Evolutionary conservation across 2,888 invertebrate species (phyloP).

Genomic region (Tachina lurida): DNA sequence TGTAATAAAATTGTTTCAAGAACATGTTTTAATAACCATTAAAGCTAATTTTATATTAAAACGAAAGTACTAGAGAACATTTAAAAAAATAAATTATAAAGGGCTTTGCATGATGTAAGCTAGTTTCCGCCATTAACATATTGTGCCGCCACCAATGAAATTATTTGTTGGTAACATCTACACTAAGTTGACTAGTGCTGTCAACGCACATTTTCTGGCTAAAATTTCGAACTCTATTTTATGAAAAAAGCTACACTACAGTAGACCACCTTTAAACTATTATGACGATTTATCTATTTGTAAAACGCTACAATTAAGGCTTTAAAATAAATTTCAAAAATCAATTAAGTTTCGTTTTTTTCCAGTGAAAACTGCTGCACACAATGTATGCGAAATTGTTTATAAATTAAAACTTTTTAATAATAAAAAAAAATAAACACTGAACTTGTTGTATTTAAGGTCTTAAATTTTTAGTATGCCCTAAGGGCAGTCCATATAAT

Average conservation of each 20-base stretch:
- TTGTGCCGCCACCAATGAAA: too few species aligned
- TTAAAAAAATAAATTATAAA: too few species aligned
- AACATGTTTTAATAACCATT: too few species aligned
- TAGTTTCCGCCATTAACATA: too few species aligned
- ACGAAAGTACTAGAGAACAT: too few species aligned
- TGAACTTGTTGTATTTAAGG: conserved; percentile 23
- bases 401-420: conserved; percentile 23
- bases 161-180: too few species aligned
- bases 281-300: conserved; percentile 22
- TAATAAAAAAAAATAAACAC: background rate
- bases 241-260: background rate
- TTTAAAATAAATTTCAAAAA: conserved; percentile 20
- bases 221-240: background rate
- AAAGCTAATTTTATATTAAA: too few species aligned
- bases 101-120: too few species aligned
- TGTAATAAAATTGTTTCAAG: too few species aligned
- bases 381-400: conserved; percentile 27
- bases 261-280: background rate
- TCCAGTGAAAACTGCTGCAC: background rate
- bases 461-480: conserved; percentile 35
- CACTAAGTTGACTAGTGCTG: too few species aligned
- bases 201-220: background rate
- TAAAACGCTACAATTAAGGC: conserved; percentile 22
- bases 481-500: conserved; percentile 58
- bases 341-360: conserved; percentile 34